Conservation (phyloP, 2,888 invertebrate genomes). For the Cheilosia pagana region DNA sequence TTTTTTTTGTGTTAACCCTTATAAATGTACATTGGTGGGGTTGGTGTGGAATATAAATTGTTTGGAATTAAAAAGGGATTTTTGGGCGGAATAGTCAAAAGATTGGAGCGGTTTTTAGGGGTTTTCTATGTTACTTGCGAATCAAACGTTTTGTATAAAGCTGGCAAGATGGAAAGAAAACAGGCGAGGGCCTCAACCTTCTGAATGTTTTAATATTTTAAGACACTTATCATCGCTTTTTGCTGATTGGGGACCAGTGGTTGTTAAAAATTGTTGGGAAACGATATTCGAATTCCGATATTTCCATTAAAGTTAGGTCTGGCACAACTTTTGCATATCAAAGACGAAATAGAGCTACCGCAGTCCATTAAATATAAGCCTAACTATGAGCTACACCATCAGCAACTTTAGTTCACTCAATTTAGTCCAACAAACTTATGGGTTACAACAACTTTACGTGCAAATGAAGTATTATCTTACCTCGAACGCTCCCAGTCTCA, state of each 20-base stretch:
- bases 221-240: too few relatives aligned
- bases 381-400: too few relatives aligned
- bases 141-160: background rate
- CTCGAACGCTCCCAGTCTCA: constrained; percentile 17
- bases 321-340: too few relatives aligned
- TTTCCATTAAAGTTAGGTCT: too few relatives aligned
- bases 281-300: too few relatives aligned
- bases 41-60: constrained; percentile 27
- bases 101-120: background rate
- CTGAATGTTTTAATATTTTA: too few relatives aligned
- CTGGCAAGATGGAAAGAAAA: background rate
- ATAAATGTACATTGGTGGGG: constrained; percentile 12
- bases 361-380: background rate
- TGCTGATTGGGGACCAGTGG: too few relatives aligned
- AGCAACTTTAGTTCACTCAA: background rate
- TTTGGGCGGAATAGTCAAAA: background rate
- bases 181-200: too few relatives aligned
- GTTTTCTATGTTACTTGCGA: background rate
- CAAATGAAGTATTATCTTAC: constrained; percentile 53
- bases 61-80: constrained; percentile 4
- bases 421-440: constrained; percentile 4
- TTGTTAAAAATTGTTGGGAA: too few relatives aligned
- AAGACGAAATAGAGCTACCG: background rate
- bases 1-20: background rate
- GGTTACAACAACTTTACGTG: constrained; percentile 31